Conservation (phyloP, 2,888 invertebrate genomes). For the Synanthedon tipuliformis region DNA sequence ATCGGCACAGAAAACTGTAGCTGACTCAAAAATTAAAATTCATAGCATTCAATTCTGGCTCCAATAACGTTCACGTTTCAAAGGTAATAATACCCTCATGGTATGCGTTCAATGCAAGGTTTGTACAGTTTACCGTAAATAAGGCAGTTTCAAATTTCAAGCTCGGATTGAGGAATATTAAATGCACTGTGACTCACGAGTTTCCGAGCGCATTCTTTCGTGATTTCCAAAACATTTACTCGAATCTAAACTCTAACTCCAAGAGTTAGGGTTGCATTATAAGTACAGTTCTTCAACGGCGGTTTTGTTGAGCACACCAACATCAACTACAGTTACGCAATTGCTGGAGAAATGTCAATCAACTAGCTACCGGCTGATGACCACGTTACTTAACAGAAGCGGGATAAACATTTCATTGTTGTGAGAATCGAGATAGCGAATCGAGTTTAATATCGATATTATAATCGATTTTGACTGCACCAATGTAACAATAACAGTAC, state of each 20-base stretch:
- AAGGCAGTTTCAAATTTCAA: constrained; percentile 29
- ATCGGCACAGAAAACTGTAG: no score
- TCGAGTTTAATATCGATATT: not conserved
- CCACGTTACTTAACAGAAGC: constrained; percentile 24
- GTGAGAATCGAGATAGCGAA: not conserved
- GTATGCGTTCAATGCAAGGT: constrained; percentile 12
- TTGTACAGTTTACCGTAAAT: constrained; percentile 27
- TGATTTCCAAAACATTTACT: not conserved
- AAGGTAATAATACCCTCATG: constrained; percentile 4
- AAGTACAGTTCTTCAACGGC: not conserved
- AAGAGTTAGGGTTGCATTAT: no score
- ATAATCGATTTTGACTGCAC: not conserved
- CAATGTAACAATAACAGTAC: no score
- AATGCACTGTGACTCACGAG: constrained; percentile 15
- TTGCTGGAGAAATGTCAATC: constrained; percentile 4
- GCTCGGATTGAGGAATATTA: constrained; percentile 12
- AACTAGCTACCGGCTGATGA: constrained; percentile 20
- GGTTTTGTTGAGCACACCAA: constrained; percentile 2
- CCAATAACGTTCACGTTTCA: constrained; percentile 11
- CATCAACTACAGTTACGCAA: constrained; percentile 21
- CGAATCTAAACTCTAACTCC: no score
- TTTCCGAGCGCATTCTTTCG: constrained; percentile 2
- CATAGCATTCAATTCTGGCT: not conserved
- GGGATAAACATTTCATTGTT: not conserved
- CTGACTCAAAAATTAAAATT: not conserved